Conservation (phyloP, 2,888 invertebrate species). For the Microctonus aethiopoides region DNA sequence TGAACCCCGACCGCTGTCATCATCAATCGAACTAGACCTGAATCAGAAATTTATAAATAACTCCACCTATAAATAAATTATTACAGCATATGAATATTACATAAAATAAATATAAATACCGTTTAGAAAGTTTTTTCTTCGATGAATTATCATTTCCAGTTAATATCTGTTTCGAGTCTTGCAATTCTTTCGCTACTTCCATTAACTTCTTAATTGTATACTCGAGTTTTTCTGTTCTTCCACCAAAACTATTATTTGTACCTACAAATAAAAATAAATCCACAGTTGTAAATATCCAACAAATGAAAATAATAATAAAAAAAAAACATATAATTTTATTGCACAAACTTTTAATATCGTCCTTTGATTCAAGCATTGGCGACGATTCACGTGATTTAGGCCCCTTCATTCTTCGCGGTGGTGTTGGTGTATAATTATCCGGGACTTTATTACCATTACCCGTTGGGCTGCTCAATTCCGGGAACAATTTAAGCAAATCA, state of each 20-base stretch:
- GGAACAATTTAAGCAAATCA: conserved; percentile 81
- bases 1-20: conserved; percentile 65
- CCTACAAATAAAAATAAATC: conserved; percentile 38
- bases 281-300: not conserved
- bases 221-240: conserved; percentile 61
- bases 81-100: not conserved
- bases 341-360: conserved; percentile 70
- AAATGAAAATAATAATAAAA: not conserved
- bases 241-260: conserved; percentile 49
- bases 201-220: conserved; percentile 62
- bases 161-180: conserved; percentile 60
- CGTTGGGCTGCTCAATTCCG: conserved; percentile 72
- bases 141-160: conserved; percentile 54
- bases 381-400: conserved; percentile 80
- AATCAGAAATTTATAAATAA: conserved; percentile 22
- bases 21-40: conserved; percentile 76
- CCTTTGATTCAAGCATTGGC: conserved; percentile 80
- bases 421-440: conserved; percentile 74
- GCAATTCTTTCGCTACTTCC: conserved; percentile 62
- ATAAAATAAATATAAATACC: conserved; percentile 46
- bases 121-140: conserved; percentile 60
- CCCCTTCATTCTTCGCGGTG: conserved; percentile 77
- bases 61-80: not conserved
- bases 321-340: not conserved
- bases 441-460: conserved; percentile 67